Percentiles rank a stretch among this genome's conserved stretches.
Evolutionary conservation across 2,888 invertebrate species (phyloP).

Genomic region (Muschampia plurimacula): DNA sequence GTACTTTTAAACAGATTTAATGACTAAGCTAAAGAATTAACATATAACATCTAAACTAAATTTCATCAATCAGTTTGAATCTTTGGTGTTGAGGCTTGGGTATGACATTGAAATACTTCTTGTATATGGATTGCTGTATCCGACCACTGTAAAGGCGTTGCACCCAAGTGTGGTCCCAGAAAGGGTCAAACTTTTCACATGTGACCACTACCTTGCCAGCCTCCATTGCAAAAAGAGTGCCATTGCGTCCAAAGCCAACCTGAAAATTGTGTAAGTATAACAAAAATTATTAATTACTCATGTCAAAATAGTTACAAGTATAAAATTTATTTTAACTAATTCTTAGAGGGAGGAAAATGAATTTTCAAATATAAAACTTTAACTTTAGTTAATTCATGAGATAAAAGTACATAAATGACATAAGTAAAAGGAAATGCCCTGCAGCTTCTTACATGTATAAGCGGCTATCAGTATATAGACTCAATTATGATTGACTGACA

Average conservation of each 20-base stretch:
- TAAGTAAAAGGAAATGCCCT: too few species aligned
- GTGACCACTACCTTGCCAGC: conserved; percentile 92
- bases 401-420: too few species aligned
- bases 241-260: conserved; percentile 94
- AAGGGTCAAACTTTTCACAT: conserved; percentile 92
- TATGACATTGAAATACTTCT: conserved; percentile 94
- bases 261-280: conserved; percentile 64
- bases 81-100: conserved; percentile 91
- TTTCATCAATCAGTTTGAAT: conserved; percentile 91
- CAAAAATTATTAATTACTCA: neutral
- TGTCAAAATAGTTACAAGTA: too few species aligned
- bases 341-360: too few species aligned
- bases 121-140: conserved; percentile 88
- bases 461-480: too few species aligned
- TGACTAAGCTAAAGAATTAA: conserved; percentile 36
- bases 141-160: conserved; percentile 87
- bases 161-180: conserved; percentile 92
- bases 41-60: conserved; percentile 66
- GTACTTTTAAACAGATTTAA: conserved; percentile 30
- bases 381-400: too few species aligned
- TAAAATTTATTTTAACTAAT: too few species aligned
- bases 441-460: too few species aligned
- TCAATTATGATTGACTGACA: too few species aligned
- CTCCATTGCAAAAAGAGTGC: conserved; percentile 92
- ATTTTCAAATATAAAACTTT: too few species aligned